phyloP scores from a whole-genome alignment of 1,140 invertebrate species.

The Metaphire vulgaris region DNA sequence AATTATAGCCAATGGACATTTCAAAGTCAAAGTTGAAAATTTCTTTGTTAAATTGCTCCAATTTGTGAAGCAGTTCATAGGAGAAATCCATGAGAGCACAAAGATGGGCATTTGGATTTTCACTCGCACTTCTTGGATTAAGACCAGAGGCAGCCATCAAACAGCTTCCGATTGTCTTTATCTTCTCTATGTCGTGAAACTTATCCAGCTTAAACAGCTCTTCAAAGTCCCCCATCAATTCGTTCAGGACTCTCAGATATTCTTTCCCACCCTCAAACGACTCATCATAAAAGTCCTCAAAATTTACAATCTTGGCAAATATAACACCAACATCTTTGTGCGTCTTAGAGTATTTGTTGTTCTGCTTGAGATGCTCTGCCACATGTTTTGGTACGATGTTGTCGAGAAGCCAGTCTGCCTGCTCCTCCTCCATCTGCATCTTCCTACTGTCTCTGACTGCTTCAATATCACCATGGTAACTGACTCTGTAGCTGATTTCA shows the following conservation, averaged over 20 bases:
- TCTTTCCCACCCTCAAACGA: slow-evolving; percentile 80
- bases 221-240: slow-evolving; percentile 89
- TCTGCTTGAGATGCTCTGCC: slow-evolving; percentile 82
- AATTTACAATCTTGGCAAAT: slow-evolving; percentile 91
- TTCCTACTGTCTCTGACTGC: slow-evolving; percentile 37
- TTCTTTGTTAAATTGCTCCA: slow-evolving; percentile 80
- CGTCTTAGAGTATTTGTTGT: slow-evolving; percentile 90
- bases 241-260: slow-evolving; percentile 86
- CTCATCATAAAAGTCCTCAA: slow-evolving; percentile 92
- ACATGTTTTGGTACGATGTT: slow-evolving; percentile 94
- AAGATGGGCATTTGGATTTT: slow-evolving; percentile 69
- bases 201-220: slow-evolving; percentile 73
- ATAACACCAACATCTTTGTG: slow-evolving; percentile 86
- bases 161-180: slow-evolving; percentile 93
- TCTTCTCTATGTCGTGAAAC: slow-evolving; percentile 88
- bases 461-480: slow-evolving; percentile 80
- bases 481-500: slow-evolving; percentile 84
- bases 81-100: slow-evolving; percentile 82
- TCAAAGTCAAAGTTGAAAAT: slow-evolving; percentile 80
- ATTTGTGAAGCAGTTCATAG: slow-evolving; percentile 70
- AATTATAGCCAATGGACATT: slow-evolving; percentile 64
- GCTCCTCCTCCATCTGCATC: slow-evolving; percentile 64
- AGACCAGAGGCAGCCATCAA: slow-evolving; percentile 96
- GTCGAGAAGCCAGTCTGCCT: slow-evolving; percentile 89
- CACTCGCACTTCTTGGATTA: slow-evolving; percentile 63